A percentile compares a stretch with the other conserved stretches of the same genome.
Evolutionary conservation across 2,113 vertebrate species (phyloP).

Genomic region (Carlito syrichta): DNA sequence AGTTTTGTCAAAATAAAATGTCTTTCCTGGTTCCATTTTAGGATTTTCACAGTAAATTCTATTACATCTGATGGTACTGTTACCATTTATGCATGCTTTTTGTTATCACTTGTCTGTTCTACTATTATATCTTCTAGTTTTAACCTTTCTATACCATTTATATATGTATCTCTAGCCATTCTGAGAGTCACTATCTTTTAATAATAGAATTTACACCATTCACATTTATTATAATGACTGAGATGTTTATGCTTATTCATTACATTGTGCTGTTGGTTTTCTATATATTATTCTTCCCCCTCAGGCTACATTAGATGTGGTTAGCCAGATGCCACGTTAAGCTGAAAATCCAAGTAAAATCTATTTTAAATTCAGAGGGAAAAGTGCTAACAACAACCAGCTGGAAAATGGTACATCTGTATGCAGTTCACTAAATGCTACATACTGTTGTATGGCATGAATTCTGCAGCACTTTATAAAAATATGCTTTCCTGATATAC

Average conservation of each 20-base stretch:
- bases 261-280: neutral
- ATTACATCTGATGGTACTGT: neutral
- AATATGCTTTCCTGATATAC: neutral
- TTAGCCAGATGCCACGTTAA: neutral
- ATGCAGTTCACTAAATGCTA: neutral
- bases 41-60: neutral
- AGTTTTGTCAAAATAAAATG: neutral
- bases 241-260: neutral
- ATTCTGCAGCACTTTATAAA: constrained; percentile 38
- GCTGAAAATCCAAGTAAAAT: constrained; percentile 12
- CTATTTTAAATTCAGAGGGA: constrained; percentile 20
- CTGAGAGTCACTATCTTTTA: neutral
- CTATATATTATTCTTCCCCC: neutral
- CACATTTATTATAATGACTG: constrained; percentile 21
- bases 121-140: neutral
- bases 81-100: neutral
- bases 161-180: neutral
- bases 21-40: neutral
- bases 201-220: constrained; percentile 42
- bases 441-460: neutral
- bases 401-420: constrained; percentile 36
- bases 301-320: neutral
- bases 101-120: neutral
- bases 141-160: neutral
- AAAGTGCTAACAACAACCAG: neutral